Evolutionary conservation across 2,888 invertebrate genomes (phyloP), one percentile per base, ranked within the genome.

Genomic region (Ommatoiulus sabulosus): DNA sequence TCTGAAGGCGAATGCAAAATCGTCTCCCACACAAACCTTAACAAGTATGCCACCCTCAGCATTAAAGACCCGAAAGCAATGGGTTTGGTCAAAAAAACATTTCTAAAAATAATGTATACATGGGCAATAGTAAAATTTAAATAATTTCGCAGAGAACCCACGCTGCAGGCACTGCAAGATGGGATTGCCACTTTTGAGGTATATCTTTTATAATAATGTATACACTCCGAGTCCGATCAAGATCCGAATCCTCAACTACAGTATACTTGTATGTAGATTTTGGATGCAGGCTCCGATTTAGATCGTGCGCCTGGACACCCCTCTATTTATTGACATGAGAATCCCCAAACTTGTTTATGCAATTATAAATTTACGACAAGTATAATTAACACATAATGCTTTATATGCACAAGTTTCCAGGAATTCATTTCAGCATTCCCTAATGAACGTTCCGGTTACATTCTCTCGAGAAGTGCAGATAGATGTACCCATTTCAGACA

Each of bases 1-100:
- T 80, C 35, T 80, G 80, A 80, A 80, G 80, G 80, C 24, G 3
- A 80, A 80, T 80, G 35, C 80, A 80, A 80, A 80, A 35, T 35
- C 24, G 15, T 80, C 80, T 80, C 80, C 80, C 80, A 80, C 80
- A 35, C 80, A 43, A 35, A 80, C 3, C 80, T 12, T 80, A 80
- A 35, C 35, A 80, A 80, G 80, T 80, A 43, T 80, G 4, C 72
- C 72, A 24, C 72, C 24, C 72, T 72, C 6, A 20, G 20, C 8
- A 24, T 7, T 35, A 35, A 35, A 20, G 20, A 72, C 72, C 17
- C 72, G 72, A 20, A 15, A 15, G 12, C 12, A 52, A 52, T 24
- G 80, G 12, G 80, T 35, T 80, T 43, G 80, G 80, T 80, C 24
- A 15, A 80, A 15, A n/a, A 57, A n/a, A 5, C n/a, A 57, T 6